Percentiles rank a stretch among this genome's conserved stretches.
Conservation (phyloP, 2,113 vertebrate genomes). For the Poicephalus meyeri region DNA sequence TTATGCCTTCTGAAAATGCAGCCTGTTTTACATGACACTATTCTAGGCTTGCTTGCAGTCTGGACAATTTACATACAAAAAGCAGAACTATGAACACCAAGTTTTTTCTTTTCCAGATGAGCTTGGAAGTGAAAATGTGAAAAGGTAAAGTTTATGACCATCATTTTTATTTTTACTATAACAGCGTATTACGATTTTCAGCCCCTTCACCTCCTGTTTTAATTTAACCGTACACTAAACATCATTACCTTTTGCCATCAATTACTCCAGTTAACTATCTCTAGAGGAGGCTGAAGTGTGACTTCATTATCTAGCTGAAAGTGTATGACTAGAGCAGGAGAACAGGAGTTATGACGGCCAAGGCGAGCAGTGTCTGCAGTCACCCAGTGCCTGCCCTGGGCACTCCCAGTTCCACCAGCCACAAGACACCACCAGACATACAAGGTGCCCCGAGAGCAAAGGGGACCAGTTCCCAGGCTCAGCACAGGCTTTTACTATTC, state of each 20-base stretch:
- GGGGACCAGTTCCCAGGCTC: background rate
- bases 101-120: conserved; percentile 72
- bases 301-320: background rate
- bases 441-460: background rate
- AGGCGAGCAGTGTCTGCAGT: background rate
- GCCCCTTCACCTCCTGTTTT: background rate
- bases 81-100: background rate
- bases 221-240: background rate
- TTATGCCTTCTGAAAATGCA: background rate
- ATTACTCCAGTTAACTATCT: background rate
- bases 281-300: background rate
- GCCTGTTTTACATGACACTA: background rate
- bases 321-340: background rate
- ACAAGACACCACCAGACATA: background rate
- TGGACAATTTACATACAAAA: background rate
- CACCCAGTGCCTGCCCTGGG: background rate
- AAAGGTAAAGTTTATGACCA: conserved; percentile 72
- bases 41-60: background rate
- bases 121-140: conserved; percentile 73
- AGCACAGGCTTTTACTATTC: background rate
- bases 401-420: background rate
- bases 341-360: background rate
- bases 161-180: background rate
- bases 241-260: background rate
- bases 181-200: background rate